phyloP scores from a whole-genome alignment of 2,113 vertebrate genomes.

The Piliocolobus tephrosceles region DNA sequence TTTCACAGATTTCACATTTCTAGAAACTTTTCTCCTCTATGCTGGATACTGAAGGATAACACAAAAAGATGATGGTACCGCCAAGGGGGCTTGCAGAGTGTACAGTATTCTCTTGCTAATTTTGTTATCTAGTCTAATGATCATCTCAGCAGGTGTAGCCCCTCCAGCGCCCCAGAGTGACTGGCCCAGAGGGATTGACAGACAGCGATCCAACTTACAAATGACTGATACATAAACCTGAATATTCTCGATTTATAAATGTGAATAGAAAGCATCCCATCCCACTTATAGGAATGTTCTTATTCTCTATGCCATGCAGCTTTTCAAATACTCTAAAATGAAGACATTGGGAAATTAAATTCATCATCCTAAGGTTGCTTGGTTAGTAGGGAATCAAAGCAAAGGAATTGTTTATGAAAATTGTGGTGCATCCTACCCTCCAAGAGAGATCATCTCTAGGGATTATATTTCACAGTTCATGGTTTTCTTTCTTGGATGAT shows the following conservation, averaged over 20 bases:
- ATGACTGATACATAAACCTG: background rate
- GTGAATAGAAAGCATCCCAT: background rate
- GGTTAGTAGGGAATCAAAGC: constrained; percentile 5
- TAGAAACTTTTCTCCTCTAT: background rate
- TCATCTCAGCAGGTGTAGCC: background rate
- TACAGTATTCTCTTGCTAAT: background rate
- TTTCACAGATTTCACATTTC: background rate
- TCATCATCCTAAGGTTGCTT: background rate
- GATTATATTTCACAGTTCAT: background rate
- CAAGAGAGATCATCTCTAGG: background rate
- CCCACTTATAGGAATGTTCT: background rate
- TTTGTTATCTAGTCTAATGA: background rate
- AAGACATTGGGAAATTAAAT: background rate
- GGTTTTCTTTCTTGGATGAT: background rate
- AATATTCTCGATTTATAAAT: background rate
- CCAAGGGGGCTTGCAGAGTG: no score
- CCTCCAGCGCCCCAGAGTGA: background rate
- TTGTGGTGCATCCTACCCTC: background rate
- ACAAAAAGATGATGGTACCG: background rate
- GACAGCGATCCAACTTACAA: background rate
- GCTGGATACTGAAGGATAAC: background rate
- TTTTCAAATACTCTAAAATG: background rate
- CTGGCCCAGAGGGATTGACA: background rate
- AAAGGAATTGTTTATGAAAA: background rate
- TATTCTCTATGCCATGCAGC: background rate